Conservation (phyloP, 2,888 invertebrate genomes). For the Calameuta pallipes region DNA sequence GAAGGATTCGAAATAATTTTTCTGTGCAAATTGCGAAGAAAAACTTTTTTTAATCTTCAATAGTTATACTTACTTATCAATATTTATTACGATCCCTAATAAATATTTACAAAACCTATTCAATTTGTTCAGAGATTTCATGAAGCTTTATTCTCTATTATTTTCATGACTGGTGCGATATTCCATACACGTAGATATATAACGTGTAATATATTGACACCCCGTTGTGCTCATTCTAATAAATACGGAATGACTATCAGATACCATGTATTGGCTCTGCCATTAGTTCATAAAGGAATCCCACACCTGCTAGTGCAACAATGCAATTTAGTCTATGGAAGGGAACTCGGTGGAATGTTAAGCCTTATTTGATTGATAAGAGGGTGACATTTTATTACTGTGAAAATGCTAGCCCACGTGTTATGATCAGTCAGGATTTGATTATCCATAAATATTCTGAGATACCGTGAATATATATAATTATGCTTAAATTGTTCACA, state of each 20-base stretch:
- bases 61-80: background rate
- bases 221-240: conserved; percentile 29
- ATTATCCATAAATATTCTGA: background rate
- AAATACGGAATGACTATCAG: background rate
- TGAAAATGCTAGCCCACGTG: background rate
- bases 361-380: conserved; percentile 22
- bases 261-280: background rate
- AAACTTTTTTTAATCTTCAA: background rate
- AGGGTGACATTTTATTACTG: background rate
- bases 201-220: conserved; percentile 42
- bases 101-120: background rate
- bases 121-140: background rate
- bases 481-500: background rate
- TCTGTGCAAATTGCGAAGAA: background rate
- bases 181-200: background rate
- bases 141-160: background rate
- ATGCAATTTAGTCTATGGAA: background rate
- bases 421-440: background rate
- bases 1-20: background rate
- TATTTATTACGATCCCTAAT: background rate
- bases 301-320: conserved; percentile 11
- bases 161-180: background rate
- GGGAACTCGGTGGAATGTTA: conserved; percentile 19
- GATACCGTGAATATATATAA: background rate
- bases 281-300: conserved; percentile 7